A percentile compares a stretch with the other conserved stretches of the same genome.
phyloP scores from a whole-genome alignment of 2,888 invertebrate genomes.

The Lomographa bimaculata region DNA sequence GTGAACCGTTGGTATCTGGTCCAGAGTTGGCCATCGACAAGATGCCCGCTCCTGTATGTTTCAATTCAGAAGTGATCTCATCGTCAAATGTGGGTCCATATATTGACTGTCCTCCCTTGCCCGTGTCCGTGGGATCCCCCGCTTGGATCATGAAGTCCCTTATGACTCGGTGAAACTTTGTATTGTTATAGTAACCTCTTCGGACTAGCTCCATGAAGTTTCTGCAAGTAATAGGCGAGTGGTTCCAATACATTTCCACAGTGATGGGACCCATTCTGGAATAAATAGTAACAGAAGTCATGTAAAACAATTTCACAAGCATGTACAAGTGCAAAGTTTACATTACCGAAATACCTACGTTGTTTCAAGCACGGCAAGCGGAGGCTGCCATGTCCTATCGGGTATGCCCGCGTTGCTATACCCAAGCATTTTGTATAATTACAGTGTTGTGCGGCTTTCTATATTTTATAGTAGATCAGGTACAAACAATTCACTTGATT shows the following conservation, averaged over 20 bases:
- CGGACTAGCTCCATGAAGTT: slow-evolving; percentile 98
- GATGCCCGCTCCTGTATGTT: slow-evolving; percentile 96
- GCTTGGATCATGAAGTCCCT: slow-evolving; percentile 97
- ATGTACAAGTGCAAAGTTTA: too few relatives aligned
- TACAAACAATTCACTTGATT: too few relatives aligned
- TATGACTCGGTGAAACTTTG: slow-evolving; percentile 98
- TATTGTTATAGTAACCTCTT: slow-evolving; percentile 97
- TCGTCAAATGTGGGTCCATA: slow-evolving; percentile 98
- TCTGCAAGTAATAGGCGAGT: slow-evolving; percentile 97
- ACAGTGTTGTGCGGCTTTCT: too few relatives aligned
- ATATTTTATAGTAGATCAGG: too few relatives aligned
- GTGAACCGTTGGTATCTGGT: slow-evolving; percentile 98
- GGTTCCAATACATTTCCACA: slow-evolving; percentile 99
- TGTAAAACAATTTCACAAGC: too few relatives aligned
- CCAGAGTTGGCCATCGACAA: slow-evolving; percentile 99
- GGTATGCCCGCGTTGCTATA: slow-evolving; percentile 89
- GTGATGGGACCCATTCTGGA: slow-evolving; percentile 95
- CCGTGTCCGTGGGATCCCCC: slow-evolving; percentile 98
- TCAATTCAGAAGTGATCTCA: slow-evolving; percentile 96
- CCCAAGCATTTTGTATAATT: slow-evolving; percentile 62
- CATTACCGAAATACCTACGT: slow-evolving; percentile 85
- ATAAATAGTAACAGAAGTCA: slow-evolving; percentile 1
- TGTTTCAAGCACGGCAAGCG: slow-evolving; percentile 91
- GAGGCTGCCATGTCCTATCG: slow-evolving; percentile 95
- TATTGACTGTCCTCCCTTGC: slow-evolving; percentile 97